These are phyloP conservation scores for Pemphredon lugubris DNA, from an alignment of 2,888 invertebrate genomes.

Conservation along the genomic window DNA sequence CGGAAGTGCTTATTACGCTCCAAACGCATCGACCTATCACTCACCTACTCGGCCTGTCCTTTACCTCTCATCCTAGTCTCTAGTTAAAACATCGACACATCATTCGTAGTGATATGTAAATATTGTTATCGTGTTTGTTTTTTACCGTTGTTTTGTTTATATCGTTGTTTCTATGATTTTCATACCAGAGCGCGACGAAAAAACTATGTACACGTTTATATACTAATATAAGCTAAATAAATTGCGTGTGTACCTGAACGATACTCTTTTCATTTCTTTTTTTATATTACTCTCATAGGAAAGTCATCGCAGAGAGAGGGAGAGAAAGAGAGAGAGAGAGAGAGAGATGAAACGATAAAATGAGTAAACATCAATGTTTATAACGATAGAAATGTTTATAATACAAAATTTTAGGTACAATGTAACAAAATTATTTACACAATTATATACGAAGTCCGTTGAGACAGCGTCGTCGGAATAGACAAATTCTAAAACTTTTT, in stretches of 20 bases:
- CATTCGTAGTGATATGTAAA: slow-evolving; percentile 48
- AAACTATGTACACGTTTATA: slow-evolving; percentile 33
- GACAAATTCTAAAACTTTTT: no score
- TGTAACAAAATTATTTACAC: no score
- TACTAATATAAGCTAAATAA: slow-evolving; percentile 40
- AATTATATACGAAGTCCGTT: no score
- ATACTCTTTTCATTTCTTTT: neutral
- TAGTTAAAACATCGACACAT: slow-evolving; percentile 34
- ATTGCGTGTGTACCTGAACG: slow-evolving; percentile 52
- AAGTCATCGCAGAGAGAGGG: no score
- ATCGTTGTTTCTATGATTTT: slow-evolving; percentile 24
- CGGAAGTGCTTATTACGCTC: neutral
- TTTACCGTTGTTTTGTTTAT: slow-evolving; percentile 25
- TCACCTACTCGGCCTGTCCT: no score
- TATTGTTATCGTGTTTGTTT: slow-evolving; percentile 44
- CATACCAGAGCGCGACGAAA: slow-evolving; percentile 23
- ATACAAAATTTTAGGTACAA: no score
- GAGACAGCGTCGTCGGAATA: no score
- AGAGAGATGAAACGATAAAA: no score
- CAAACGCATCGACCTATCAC: slow-evolving; percentile 21
- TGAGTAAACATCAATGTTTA: no score
- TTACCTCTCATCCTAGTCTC: slow-evolving; percentile 64
- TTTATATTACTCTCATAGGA: neutral
- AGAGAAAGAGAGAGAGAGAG: no score
- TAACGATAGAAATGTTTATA: no score